phyloP scores from a whole-genome alignment of 2,888 invertebrate species.

The Caenorhabditis parvicauda region DNA sequence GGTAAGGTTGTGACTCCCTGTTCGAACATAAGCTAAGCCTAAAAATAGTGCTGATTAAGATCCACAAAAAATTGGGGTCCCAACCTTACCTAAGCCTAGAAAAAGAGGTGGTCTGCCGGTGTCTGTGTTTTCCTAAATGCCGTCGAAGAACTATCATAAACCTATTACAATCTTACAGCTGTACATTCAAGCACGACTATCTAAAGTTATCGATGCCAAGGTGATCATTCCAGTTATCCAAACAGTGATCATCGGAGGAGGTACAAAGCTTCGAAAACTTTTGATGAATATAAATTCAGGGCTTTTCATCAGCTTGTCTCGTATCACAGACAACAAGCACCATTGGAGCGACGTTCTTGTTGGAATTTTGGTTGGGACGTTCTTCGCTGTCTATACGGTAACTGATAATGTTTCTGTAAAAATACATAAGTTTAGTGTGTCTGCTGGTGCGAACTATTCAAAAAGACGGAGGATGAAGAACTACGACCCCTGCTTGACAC shows the following conservation, averaged over 20 bases:
- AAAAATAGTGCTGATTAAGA: too few species aligned
- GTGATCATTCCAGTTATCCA: conserved; percentile 34
- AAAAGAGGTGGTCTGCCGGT: too few species aligned
- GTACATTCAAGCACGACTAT: conserved; percentile 41
- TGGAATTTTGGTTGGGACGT: conserved; percentile 69
- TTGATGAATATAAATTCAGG: too few species aligned
- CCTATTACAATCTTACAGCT: conserved; percentile 16
- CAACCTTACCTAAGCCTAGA: too few species aligned
- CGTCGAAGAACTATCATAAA: too few species aligned
- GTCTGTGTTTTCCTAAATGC: too few species aligned
- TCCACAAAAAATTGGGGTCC: too few species aligned
- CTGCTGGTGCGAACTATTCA: conserved; percentile 22
- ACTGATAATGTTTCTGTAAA: not conserved
- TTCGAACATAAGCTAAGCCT: too few species aligned
- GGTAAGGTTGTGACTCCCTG: too few species aligned
- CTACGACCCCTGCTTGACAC: too few species aligned
- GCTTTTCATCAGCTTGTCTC: conserved; percentile 66
- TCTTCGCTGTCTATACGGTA: conserved; percentile 61
- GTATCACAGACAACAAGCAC: conserved; percentile 92
- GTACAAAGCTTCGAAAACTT: too few species aligned
- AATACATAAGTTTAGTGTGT: conserved; percentile 11
- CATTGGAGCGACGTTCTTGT: conserved; percentile 93
- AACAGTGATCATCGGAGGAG: conserved; percentile 23
- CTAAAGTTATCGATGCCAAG: conserved; percentile 13
- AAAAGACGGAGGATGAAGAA: conserved; percentile 1